Percentiles rank a stretch among this genome's conserved stretches.
Evolutionary conservation across 2,797 vertebrate species (phyloP).

Genomic region (Pangasius larnaudii): DNA sequence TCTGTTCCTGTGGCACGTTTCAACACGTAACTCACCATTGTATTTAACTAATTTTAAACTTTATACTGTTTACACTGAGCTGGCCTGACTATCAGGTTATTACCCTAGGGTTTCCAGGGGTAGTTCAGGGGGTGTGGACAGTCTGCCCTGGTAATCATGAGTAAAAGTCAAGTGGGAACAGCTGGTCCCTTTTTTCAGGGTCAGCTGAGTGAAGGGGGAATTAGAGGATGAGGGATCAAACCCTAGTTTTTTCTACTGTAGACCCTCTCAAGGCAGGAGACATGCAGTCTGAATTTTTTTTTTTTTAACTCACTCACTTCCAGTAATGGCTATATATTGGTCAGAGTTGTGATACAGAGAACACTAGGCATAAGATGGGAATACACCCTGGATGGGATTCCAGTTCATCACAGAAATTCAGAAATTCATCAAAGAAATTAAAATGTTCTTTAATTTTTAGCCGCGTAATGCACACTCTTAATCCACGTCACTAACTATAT

Average conservation of each 20-base stretch:
- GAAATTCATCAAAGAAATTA: background rate
- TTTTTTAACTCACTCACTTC: background rate
- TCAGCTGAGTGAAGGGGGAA: slow-evolving; percentile 58
- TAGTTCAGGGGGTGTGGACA: slow-evolving; percentile 58
- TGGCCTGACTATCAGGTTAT: slow-evolving; percentile 69
- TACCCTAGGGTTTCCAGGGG: slow-evolving; percentile 69
- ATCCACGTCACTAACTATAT: background rate
- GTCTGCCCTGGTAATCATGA: slow-evolving; percentile 63
- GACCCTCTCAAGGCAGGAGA: background rate
- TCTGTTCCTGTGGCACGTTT: slow-evolving; percentile 30
- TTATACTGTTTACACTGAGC: slow-evolving; percentile 52
- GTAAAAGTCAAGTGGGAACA: slow-evolving; percentile 73
- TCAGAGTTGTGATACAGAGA: background rate
- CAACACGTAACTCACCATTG: slow-evolving; percentile 28
- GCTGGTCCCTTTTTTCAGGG: slow-evolving; percentile 78
- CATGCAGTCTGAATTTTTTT: background rate
- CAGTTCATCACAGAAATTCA: background rate
- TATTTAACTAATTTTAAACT: slow-evolving; percentile 48
- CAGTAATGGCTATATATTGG: slow-evolving; percentile 1
- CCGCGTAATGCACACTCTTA: background rate
- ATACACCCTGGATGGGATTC: background rate
- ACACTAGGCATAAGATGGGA: background rate
- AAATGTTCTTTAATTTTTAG: background rate
- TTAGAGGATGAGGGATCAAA: slow-evolving; percentile 59
- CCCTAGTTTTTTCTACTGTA: slow-evolving; percentile 32